These are phyloP conservation scores for Toxostoma redivivum DNA, from an alignment of 2,113 vertebrate species.

Conservation along the genomic window DNA sequence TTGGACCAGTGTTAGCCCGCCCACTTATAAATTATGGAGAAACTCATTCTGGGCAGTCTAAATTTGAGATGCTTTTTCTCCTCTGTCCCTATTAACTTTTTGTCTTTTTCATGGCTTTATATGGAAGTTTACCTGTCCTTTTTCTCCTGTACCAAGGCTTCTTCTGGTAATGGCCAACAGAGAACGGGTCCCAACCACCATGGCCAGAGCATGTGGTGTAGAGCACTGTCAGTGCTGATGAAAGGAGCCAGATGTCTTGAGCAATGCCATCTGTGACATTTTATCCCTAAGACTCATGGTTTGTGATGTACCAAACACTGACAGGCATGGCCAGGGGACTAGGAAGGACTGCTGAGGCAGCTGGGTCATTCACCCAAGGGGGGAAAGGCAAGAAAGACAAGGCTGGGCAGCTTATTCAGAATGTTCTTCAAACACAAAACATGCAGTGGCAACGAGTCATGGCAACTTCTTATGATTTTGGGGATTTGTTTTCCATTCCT, in stretches of 20 bases:
- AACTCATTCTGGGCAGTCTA: neutral
- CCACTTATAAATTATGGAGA: neutral
- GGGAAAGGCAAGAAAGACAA: neutral
- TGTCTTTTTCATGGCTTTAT: neutral
- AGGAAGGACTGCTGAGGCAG: neutral
- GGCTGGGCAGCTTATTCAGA: neutral
- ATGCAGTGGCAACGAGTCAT: neutral
- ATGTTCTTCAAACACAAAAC: neutral
- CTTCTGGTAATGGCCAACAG: neutral
- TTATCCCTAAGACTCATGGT: neutral
- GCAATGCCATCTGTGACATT: neutral
- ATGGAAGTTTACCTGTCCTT: neutral
- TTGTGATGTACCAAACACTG: neutral
- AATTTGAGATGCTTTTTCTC: neutral
- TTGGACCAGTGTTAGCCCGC: neutral
- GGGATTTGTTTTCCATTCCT: neutral
- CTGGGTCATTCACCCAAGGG: accelerated
- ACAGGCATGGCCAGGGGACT: neutral
- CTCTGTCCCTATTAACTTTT: neutral
- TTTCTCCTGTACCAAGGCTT: neutral
- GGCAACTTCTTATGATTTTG: accelerated
- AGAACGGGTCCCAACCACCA: accelerated
- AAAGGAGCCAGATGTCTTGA: neutral
- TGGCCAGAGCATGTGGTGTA: accelerated
- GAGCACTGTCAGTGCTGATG: accelerated